A percentile compares a stretch with the other conserved stretches of the same genome.
Evolutionary conservation across 2,888 invertebrate genomes (phyloP).

Genomic region (Chydorus sphaericus): DNA sequence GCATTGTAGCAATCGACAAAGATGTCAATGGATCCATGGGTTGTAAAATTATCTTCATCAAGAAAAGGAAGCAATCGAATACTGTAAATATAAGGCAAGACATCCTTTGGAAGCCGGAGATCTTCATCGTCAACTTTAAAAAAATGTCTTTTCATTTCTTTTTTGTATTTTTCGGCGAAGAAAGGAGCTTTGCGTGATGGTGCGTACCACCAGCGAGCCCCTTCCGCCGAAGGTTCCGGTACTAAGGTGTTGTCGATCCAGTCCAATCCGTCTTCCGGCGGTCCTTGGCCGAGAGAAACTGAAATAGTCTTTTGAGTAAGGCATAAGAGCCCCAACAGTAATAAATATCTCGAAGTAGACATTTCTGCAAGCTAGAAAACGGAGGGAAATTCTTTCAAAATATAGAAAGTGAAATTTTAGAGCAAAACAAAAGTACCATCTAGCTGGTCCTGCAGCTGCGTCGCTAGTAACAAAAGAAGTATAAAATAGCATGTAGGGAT

Average conservation of each 20-base stretch:
- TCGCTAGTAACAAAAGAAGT: no score
- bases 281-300: no score
- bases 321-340: no score
- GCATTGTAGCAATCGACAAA: background rate
- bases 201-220: background rate
- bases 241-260: background rate
- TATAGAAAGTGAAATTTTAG: no score
- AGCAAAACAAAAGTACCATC: no score
- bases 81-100: background rate
- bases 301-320: no score
- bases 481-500: no score
- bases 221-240: background rate
- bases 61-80: background rate
- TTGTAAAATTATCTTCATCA: constrained; percentile 9
- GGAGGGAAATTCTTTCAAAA: no score
- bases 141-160: background rate
- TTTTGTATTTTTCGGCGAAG: background rate
- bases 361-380: no score
- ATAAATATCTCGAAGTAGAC: no score
- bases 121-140: background rate
- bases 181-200: background rate
- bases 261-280: background rate
- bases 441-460: no score
- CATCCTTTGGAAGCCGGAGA: constrained; percentile 1
- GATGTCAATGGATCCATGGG: background rate